Evolutionary conservation across 2,113 vertebrate genomes (phyloP).

Genomic region (Alligator mississippiensis): DNA sequence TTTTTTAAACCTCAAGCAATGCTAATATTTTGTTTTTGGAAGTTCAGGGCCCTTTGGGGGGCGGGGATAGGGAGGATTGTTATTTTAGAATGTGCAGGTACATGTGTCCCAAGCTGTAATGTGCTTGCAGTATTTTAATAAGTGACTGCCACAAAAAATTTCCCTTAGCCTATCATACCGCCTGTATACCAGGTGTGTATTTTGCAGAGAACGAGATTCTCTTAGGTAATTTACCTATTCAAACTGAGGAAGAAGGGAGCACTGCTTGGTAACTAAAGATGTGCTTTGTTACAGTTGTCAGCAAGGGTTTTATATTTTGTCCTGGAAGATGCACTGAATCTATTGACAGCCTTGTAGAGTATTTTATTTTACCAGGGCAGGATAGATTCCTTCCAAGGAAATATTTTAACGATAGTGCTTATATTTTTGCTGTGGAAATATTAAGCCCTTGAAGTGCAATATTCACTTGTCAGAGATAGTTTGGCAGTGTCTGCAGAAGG

Average conservation of each 20-base stretch:
- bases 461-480: slow-evolving; percentile 4
- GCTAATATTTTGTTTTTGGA: neutral
- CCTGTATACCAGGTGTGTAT: accelerated
- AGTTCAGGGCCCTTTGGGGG: neutral
- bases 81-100: slow-evolving; percentile 2
- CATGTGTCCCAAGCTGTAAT: neutral
- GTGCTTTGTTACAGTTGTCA: neutral
- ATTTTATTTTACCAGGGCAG: neutral
- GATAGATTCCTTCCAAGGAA: neutral
- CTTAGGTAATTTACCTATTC: neutral
- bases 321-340: neutral
- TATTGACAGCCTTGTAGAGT: neutral
- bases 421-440: too few species aligned
- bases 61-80: neutral
- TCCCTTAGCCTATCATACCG: neutral
- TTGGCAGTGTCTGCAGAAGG: neutral
- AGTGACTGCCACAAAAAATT: neutral
- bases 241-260: neutral
- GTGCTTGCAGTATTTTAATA: neutral
- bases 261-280: neutral
- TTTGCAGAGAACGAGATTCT: neutral
- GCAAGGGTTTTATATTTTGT: neutral
- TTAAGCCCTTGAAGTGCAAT: neutral
- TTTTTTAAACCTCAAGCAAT: neutral
- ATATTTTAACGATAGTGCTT: neutral